Base-by-base conservation (phyloP, 1,140 invertebrate genomes). In the Berghia stephanieae region DNA sequence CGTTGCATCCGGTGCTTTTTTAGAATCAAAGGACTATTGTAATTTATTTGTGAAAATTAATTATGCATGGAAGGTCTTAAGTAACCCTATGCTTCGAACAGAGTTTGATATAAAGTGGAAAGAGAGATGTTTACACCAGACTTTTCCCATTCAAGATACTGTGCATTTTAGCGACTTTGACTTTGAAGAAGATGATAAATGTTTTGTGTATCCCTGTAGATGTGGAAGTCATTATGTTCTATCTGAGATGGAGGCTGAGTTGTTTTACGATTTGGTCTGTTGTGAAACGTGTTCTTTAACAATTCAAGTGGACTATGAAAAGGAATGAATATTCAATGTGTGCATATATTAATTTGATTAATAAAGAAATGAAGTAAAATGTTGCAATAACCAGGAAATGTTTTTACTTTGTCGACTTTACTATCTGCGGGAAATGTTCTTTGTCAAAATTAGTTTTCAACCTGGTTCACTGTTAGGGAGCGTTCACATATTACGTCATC, bases 201-300 rank as follows among this genome's bases (percentile, higher is more conserved):
- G 49, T 49, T 83, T 78, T 46, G 77, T 36, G 2, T 82, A 83
- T 75, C 67, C 74, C 0, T 88, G 86, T 80, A 78, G 85, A 77
- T 88, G 86, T 84, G 86, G 86, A 0, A 83, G 86, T n/a, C 38
- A 36, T 66, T 87, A 83, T 75, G 38, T 79, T 13, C 38, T 88
- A 46, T 77, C 80, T 8, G 75, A 81, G 24, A 55, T 69, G 0
- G 85, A 88, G 72, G 60, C 80, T 5, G 75, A 83, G 52, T 70
- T 86, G 2, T 75, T 75, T 38, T 82, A 83, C 79, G 86, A 87
- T 74, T 78, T 86, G 55, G 85, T 87, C 0, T 87, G 84, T 67
- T 88, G 86, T 84, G 84, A 85, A 78, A 85, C 86, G 18, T 88
- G 86, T 77, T 87, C 86, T 10, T 74, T 87, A 63, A 78, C 79